These are phyloP conservation scores for Apis cerana DNA, from an alignment of 1,140 invertebrate species.

Conservation along the genomic window DNA sequence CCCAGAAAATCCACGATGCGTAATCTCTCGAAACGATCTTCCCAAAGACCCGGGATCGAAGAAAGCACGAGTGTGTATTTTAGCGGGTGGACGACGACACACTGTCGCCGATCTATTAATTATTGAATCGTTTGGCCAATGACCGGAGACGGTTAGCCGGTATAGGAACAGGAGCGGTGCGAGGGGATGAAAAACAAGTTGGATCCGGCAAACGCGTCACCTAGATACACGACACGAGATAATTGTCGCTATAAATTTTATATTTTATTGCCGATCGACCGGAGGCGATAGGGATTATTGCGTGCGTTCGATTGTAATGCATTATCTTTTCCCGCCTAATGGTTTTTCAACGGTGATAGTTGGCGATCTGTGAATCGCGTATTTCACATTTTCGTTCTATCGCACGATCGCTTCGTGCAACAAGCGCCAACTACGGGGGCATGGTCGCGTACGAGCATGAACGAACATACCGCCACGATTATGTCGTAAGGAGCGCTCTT, in stretches of 20 bases:
- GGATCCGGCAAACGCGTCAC: slow-evolving; percentile 48
- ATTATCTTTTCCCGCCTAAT: slow-evolving; percentile 45
- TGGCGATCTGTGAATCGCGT: slow-evolving; percentile 7
- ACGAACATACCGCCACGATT: slow-evolving; percentile 27
- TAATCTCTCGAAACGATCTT: neutral
- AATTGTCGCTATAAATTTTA: slow-evolving; percentile 72
- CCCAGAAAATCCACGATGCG: too few relatives aligned
- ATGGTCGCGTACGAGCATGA: neutral
- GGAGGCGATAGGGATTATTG: slow-evolving; percentile 69
- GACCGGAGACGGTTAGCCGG: slow-evolving; percentile 20
- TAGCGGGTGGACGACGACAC: slow-evolving; percentile 69
- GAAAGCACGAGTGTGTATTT: slow-evolving; percentile 37
- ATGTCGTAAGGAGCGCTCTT: slow-evolving; percentile 14
- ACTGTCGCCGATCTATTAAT: slow-evolving; percentile 75
- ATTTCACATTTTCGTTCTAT: slow-evolving; percentile 31
- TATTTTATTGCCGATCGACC: slow-evolving; percentile 69
- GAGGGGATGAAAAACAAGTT: slow-evolving; percentile 39
- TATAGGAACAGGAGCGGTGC: slow-evolving; percentile 43
- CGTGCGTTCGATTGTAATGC: slow-evolving; percentile 70
- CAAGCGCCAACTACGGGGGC: slow-evolving; percentile 32
- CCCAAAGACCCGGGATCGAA: neutral
- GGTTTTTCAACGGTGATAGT: slow-evolving; percentile 2
- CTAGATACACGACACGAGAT: slow-evolving; percentile 72
- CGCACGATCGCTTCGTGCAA: slow-evolving; percentile 47
- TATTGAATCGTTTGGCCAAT: slow-evolving; percentile 71